These are phyloP conservation scores for Stomorhina lunata DNA, from an alignment of 2,888 invertebrate species.

Conservation along the genomic window DNA sequence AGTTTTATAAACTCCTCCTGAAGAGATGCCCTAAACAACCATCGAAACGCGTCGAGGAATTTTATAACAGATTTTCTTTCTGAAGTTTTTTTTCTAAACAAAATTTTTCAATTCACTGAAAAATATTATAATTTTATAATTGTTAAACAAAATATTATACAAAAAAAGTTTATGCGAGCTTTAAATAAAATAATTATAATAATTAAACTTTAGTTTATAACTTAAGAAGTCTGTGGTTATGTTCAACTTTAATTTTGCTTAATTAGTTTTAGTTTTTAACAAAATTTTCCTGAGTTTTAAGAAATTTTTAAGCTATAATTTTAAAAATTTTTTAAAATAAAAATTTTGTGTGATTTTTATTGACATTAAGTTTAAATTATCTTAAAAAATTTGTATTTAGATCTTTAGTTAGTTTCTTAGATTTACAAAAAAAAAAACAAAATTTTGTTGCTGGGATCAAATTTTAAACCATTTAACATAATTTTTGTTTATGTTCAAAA, in stretches of 20 bases:
- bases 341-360: constrained; percentile 7
- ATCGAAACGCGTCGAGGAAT: too few species aligned
- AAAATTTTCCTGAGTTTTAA: constrained; percentile 30
- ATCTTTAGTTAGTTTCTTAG: constrained; percentile 31
- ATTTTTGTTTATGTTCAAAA: neutral
- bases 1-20: too few species aligned
- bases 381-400: constrained; percentile 13
- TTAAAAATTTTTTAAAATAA: too few species aligned
- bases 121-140: neutral
- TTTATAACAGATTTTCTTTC: too few species aligned
- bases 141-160: neutral
- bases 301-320: constrained; percentile 17
- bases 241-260: constrained; percentile 60
- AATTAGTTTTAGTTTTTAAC: constrained; percentile 42
- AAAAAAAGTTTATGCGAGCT: constrained; percentile 37
- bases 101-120: constrained; percentile 15
- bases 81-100: too few species aligned
- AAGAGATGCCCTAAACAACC: too few species aligned
- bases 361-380: constrained; percentile 5
- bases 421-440: constrained; percentile 38
- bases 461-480: neutral
- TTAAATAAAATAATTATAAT: neutral
- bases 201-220: constrained; percentile 50
- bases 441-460: constrained; percentile 60
- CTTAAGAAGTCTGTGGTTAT: constrained; percentile 63